A percentile compares a stretch with the other conserved stretches of the same genome.
phyloP scores from a whole-genome alignment of 2,797 vertebrate species.

The Thripadectes ignobilis region DNA sequence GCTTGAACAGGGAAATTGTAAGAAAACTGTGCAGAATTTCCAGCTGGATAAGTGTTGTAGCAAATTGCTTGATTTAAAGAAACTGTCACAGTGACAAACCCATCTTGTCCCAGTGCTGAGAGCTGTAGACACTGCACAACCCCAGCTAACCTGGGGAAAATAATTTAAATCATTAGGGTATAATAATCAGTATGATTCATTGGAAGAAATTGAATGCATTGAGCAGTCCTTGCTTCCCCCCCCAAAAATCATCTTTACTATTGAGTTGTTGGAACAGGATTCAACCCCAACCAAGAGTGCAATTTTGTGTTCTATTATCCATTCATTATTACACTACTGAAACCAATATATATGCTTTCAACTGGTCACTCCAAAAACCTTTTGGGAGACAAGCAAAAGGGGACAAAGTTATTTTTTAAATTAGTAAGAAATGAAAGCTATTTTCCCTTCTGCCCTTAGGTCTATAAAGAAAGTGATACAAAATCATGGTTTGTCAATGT shows the following conservation, averaged over 20 bases:
- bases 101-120: constrained; percentile 52
- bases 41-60: not conserved
- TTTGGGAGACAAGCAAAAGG: not conserved
- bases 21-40: not conserved
- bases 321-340: not conserved
- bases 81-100: not conserved
- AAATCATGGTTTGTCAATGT: not conserved
- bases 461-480: not conserved
- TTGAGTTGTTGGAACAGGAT: too few relatives aligned
- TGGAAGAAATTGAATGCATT: too few relatives aligned
- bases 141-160: constrained; percentile 72
- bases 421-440: not conserved
- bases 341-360: not conserved
- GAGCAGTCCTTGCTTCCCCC: too few relatives aligned
- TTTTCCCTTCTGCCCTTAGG: not conserved
- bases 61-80: not conserved
- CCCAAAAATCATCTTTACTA: too few relatives aligned
- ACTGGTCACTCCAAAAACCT: not conserved
- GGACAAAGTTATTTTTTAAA: not conserved
- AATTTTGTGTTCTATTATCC: not conserved
- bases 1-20: not conserved
- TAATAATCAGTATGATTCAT: too few relatives aligned
- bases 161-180: not conserved
- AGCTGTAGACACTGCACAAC: constrained; percentile 68
- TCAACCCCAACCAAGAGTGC: too few relatives aligned